Conservation (phyloP, 2,888 invertebrate species). For the Tolmerus cingulatus region DNA sequence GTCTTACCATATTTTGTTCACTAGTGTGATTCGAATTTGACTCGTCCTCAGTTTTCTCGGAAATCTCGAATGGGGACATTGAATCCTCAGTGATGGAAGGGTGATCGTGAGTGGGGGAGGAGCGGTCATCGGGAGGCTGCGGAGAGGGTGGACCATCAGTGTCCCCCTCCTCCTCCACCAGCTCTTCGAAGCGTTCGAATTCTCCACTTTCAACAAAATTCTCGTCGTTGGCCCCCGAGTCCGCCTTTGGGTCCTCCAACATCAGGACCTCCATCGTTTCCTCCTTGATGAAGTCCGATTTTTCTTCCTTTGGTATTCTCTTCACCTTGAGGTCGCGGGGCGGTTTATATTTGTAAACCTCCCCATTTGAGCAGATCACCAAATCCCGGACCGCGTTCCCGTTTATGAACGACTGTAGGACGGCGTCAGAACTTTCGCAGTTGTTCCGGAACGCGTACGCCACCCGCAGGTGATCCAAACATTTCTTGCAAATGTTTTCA, state of each 20-base stretch:
- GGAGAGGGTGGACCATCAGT: not conserved
- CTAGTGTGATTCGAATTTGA: not conserved
- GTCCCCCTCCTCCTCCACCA: not conserved
- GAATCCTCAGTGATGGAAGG: not conserved
- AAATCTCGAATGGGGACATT: not conserved
- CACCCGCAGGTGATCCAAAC: conserved; percentile 46
- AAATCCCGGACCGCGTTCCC: conserved; percentile 33
- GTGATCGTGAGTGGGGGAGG: not conserved
- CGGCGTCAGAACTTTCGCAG: conserved; percentile 51
- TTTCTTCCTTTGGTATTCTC: not conserved
- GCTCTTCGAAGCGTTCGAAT: not conserved
- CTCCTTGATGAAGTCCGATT: not conserved
- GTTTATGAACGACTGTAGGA: conserved; percentile 49
- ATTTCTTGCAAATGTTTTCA: conserved; percentile 50
- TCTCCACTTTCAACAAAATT: not conserved
- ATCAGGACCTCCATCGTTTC: not conserved
- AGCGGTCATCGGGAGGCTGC: not conserved
- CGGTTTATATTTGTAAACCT: conserved; percentile 45
- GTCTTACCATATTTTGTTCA: not conserved
- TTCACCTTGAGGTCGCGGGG: conserved; percentile 45
- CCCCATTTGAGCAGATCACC: conserved; percentile 27
- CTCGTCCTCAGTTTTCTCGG: not conserved
- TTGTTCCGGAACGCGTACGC: conserved; percentile 50
- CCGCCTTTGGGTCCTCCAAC: too few species aligned
- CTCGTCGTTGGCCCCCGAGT: not conserved